Evolutionary conservation across 2,797 vertebrate genomes (phyloP), one percentile per base, ranked within the genome.

Genomic region (Galago senegalensis): DNA sequence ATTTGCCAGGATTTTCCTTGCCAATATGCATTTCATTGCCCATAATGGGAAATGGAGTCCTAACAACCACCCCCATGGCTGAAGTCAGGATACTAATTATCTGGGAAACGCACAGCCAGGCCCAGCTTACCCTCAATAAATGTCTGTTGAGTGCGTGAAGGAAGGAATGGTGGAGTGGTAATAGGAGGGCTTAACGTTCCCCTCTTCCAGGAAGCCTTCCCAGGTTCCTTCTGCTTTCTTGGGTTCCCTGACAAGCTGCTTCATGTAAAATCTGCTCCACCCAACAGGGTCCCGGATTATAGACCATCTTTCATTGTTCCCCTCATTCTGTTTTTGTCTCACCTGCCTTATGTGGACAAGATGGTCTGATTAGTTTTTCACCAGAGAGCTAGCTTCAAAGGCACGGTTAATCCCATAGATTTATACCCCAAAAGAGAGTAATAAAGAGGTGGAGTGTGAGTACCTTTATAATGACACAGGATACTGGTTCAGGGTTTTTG

Each of bases 391-490:
- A 46, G 46, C 20, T 80, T 43, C 17, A 34, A 20, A n/a, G 91
- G 67, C 27, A 69, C 43, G 7, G 1, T 89, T 58, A 95, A 61
- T 89, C 69, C 53, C 69, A 81, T 27, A 56, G 11, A 85, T 94
- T 58, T 72, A 4, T 80, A 27, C 5, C 31, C 83, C 60, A 60
- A 92, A 95, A 81, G 63, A 91, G 58, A 97, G 76, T 53, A 67
- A 79, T n/a, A 82, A 79, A 88, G 58, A 93, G 13, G 76, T 34
- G 5, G 37, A 67, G 27, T 7, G n/a, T 20, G 2, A 40, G 60
- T 40, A 43, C 31, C 8, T 49, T 87, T 87, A 3, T 87, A 40
- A 43, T 61, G 77, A 27, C 20, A 25, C 8, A 61, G 65, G 27
- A 65, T 13, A 40, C 58, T 34, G 60, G n/a, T 72, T 89, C 80